Percentiles rank a stretch among this genome's conserved stretches.
phyloP scores from a whole-genome alignment of 2,888 invertebrate genomes.

The Brachypterus glaber region DNA sequence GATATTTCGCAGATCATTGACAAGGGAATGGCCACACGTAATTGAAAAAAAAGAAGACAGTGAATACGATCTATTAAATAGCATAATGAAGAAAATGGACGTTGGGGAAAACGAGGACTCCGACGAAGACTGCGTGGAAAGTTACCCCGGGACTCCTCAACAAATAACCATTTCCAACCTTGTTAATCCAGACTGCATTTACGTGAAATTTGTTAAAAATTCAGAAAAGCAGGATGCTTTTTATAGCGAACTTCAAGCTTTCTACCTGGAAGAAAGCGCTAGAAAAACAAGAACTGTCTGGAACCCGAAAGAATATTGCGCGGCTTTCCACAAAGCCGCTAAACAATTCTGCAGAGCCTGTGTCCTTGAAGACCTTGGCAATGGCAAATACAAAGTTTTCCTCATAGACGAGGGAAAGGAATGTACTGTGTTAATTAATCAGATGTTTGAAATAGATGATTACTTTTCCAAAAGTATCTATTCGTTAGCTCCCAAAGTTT shows the following conservation, averaged over 20 bases:
- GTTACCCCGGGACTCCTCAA: slow-evolving; percentile 11
- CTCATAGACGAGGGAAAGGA: slow-evolving; percentile 57
- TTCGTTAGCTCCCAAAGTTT: slow-evolving; percentile 51
- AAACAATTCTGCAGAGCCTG: slow-evolving; percentile 57
- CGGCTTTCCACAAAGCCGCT: slow-evolving; percentile 39
- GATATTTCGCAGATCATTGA: slow-evolving; percentile 29
- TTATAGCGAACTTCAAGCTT: slow-evolving; percentile 25
- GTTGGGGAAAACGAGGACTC: slow-evolving; percentile 18
- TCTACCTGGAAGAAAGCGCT: slow-evolving; percentile 20
- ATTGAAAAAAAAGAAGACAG: slow-evolving; percentile 15
- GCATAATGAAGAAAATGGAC: slow-evolving; percentile 23
- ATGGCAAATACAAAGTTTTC: slow-evolving; percentile 45
- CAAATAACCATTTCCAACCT: slow-evolving; percentile 28
- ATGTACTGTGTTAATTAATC: slow-evolving; percentile 40
- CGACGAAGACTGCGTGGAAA: slow-evolving; percentile 19
- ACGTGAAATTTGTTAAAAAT: slow-evolving; percentile 38
- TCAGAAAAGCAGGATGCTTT: slow-evolving; percentile 20
- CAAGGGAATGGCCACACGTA: slow-evolving; percentile 40
- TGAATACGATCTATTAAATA: slow-evolving; percentile 17
- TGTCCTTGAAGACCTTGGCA: slow-evolving; percentile 40
- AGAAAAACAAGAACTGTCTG: slow-evolving; percentile 17
- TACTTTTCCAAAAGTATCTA: slow-evolving; percentile 8
- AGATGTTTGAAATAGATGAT: slow-evolving; percentile 44
- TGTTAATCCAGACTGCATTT: slow-evolving; percentile 31
- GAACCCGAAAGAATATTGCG: slow-evolving; percentile 37